Percentiles rank a stretch among this genome's conserved stretches.
These are phyloP conservation scores for Neostethus bicornis DNA, from an alignment of 2,797 vertebrate species.

Conservation along the genomic window DNA sequence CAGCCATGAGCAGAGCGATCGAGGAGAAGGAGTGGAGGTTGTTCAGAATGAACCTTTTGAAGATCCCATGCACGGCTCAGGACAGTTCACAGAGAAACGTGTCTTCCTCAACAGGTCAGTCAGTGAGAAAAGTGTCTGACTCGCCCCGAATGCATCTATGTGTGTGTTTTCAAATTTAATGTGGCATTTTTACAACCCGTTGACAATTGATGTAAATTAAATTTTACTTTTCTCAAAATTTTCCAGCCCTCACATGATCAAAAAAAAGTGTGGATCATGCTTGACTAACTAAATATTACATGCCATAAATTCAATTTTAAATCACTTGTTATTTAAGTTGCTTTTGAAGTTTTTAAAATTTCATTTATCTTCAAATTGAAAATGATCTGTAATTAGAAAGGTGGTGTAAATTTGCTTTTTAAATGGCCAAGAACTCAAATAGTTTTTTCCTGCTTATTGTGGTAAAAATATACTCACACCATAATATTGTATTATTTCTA, in stretches of 20 bases:
- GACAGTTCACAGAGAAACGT: conserved; percentile 96
- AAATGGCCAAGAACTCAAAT: conserved; percentile 3
- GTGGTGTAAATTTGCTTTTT: background rate
- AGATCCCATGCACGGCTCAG: conserved; percentile 90
- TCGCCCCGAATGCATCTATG: rapidly evolving
- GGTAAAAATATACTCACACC: background rate
- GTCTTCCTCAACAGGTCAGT: conserved; percentile 98
- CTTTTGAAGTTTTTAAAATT: too few species aligned
- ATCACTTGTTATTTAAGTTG: too few species aligned
- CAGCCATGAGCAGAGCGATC: conserved; percentile 96
- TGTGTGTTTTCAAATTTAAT: background rate
- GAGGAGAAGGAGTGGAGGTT: conserved; percentile 95
- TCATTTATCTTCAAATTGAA: too few species aligned
- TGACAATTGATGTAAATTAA: background rate
- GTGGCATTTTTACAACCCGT: background rate
- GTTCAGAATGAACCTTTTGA: conserved; percentile 94
- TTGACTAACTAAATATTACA: conserved; percentile 11
- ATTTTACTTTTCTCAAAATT: background rate
- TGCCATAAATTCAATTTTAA: too few species aligned
- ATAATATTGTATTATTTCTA: background rate
- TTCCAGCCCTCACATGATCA: background rate
- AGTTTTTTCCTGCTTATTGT: conserved; percentile 7
- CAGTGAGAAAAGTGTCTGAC: conserved; percentile 19
- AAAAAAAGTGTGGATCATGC: background rate
- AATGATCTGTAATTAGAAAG: too few species aligned